phyloP scores from a whole-genome alignment of 1,140 invertebrate species.

The Drosophila lacertosa region DNA sequence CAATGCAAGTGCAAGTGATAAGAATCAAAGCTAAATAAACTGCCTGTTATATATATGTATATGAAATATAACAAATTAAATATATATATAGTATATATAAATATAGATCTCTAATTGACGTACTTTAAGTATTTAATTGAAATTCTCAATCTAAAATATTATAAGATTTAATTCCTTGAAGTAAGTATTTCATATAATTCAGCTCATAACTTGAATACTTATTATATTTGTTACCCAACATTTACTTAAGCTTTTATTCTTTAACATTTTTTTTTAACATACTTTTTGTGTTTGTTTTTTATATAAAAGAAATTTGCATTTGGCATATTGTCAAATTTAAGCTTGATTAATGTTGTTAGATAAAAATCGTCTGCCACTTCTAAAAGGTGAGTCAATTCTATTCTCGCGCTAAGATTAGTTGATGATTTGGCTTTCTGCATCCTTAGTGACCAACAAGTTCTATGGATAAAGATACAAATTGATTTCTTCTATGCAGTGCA shows the following conservation, averaged over 20 bases:
- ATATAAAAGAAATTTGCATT: conserved; percentile 11
- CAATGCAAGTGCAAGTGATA: not conserved
- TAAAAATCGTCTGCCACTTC: not conserved
- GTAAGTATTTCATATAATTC: no score
- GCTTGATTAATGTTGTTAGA: not conserved
- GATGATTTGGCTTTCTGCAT: conserved; percentile 7
- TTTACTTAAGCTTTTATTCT: not conserved
- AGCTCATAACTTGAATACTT: no score
- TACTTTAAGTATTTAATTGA: no score
- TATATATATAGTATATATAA: no score
- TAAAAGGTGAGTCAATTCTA: conserved; percentile 4
- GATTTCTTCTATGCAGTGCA: conserved; percentile 7
- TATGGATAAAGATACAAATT: not conserved
- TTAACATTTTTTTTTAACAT: conserved; percentile 2
- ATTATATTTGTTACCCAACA: no score
- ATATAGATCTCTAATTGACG: no score
- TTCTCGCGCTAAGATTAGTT: not conserved
- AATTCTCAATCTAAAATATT: no score
- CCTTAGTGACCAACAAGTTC: not conserved
- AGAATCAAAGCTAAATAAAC: no score
- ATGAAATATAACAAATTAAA: no score
- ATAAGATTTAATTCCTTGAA: no score
- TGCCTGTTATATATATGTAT: no score
- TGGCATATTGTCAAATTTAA: conserved; percentile 26
- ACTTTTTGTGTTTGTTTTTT: conserved; percentile 10